Evolutionary conservation across 2,113 vertebrate species (phyloP).

Genomic region (Stercorarius parasiticus): DNA sequence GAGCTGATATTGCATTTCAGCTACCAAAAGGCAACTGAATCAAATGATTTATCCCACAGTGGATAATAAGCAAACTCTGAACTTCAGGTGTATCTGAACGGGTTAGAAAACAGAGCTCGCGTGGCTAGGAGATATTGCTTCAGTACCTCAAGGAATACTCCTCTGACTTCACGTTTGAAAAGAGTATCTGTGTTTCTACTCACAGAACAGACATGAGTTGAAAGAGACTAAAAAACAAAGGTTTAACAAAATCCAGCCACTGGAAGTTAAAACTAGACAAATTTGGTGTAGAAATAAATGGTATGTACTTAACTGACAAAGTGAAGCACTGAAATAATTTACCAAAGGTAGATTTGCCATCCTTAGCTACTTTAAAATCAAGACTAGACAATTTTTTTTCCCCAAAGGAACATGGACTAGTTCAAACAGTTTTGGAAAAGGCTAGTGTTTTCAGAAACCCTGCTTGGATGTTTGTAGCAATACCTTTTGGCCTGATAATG

Average conservation of each 20-base stretch:
- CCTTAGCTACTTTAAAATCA: background rate
- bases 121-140: background rate
- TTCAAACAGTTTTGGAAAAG: background rate
- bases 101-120: background rate
- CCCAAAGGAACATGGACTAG: background rate
- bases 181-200: background rate
- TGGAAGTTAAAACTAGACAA: background rate
- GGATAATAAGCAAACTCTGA: background rate
- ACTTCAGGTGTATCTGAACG: background rate
- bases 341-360: background rate
- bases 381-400: background rate
- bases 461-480: background rate
- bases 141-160: background rate
- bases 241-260: background rate
- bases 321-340: background rate
- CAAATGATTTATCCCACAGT: background rate
- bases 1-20: background rate
- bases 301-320: background rate
- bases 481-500: background rate
- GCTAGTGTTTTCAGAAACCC: background rate
- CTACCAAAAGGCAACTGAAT: background rate
- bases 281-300: background rate
- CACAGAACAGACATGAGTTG: background rate
- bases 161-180: background rate
- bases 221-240: background rate